Base-by-base conservation (phyloP, 2,888 invertebrate genomes). In the Pseudococcus viburni region DNA sequence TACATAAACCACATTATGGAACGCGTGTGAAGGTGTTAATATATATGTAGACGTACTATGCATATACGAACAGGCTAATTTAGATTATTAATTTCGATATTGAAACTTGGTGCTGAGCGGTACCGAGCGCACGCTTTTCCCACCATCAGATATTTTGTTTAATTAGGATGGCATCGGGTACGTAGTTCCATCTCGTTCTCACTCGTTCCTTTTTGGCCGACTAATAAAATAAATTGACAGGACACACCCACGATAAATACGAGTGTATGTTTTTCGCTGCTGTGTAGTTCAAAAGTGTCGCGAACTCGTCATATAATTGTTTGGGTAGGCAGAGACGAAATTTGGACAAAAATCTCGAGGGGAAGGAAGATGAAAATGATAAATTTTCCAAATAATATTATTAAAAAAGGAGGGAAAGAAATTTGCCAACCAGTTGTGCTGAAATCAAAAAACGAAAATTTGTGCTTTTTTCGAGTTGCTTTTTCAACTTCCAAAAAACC, bases 31-130 rank as follows among this genome's bases (percentile, higher is more conserved):
- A 26, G 68, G 68, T 73, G 68, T 22, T 73, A 73, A 73, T 33
- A 59, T 33, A 33, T 33, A 3, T 33, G 26, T 46, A 46, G 12
- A 46, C 46, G 46, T 55, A 55, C 55, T 55, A 46, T 55, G 26
- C 26, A 59, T 59, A 19, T 19, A 59, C 59, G 59, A 19, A 19
- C 19, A 59, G 59, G 80, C 80, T 80, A 80, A 80, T 80, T 80
- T 80, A 80, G 80, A 80, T 80, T 80, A 80, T 80, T 80, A 80
- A 80, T 80, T 80, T 80, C 80, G 80, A 80, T 80, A 80, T 80
- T 33, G 80, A 22, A 80, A 42, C 42, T 80, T 12, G 33, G 17
- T 42, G 42, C 33, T 42, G 19, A 19, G n/a, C 26, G n/a, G 77
- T 77, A 73, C 73, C 7, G 8, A 15, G 9, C 9, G 6, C 26